Conservation (phyloP, 2,113 vertebrate genomes). For the Bettongia penicillata region DNA sequence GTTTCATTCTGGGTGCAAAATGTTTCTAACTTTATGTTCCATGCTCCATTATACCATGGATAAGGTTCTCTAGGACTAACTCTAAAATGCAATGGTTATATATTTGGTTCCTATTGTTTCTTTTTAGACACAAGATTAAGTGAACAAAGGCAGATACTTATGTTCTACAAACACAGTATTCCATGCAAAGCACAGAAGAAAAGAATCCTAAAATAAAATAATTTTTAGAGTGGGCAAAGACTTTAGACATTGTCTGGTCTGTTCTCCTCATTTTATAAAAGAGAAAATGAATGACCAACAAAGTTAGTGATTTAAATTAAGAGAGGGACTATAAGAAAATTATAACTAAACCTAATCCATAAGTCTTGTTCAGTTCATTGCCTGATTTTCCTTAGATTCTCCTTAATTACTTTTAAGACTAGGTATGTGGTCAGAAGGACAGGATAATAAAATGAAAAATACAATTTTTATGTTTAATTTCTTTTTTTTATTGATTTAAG, state of each 20-base stretch:
- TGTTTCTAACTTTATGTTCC: not conserved
- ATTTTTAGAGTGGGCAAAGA: not conserved
- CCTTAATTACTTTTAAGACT: not conserved
- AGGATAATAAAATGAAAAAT: not conserved
- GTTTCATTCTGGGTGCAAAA: not conserved
- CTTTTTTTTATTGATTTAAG: not conserved
- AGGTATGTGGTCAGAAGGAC: not conserved
- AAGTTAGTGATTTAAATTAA: not conserved
- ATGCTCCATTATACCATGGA: not conserved
- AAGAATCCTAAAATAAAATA: not conserved
- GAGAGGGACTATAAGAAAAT: not conserved
- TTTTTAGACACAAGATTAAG: not conserved
- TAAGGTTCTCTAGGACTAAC: not conserved
- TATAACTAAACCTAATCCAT: not conserved
- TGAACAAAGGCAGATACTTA: not conserved
- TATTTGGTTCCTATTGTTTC: not conserved
- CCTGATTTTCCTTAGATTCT: not conserved
- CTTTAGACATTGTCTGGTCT: not conserved
- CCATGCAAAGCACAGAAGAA: not conserved
- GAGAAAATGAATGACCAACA: not conserved
- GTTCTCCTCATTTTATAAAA: not conserved
- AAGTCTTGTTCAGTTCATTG: not conserved
- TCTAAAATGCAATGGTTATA: not conserved
- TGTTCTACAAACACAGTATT: not conserved
- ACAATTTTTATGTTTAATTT: not conserved